Evolutionary conservation across 2,888 invertebrate species (phyloP).

Genomic region (Limnephilus marmoratus): DNA sequence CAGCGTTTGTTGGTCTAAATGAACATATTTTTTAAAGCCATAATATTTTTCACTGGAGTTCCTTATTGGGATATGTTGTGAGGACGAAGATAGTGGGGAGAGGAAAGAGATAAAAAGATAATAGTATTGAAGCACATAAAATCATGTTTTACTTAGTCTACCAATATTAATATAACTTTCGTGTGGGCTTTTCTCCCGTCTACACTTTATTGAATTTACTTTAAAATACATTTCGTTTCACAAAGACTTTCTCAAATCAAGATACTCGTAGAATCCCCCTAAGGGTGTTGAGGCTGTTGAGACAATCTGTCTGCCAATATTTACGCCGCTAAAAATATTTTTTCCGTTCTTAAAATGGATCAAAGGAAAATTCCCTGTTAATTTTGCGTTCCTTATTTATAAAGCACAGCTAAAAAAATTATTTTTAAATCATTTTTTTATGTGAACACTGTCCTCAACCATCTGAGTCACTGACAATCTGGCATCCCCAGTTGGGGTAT

Average conservation of each 20-base stretch:
- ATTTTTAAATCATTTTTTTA: background rate
- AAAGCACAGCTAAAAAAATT: background rate
- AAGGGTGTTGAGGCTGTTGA: background rate
- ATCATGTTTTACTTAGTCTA: background rate
- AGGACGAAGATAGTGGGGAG: no score
- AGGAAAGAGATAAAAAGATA: no score
- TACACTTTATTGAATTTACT: background rate
- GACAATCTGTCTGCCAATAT: background rate
- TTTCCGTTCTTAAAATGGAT: background rate
- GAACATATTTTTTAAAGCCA: no score
- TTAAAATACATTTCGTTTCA: background rate
- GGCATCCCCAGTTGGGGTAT: no score
- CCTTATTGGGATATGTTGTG: no score
- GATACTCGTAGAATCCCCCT: background rate
- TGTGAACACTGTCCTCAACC: no score
- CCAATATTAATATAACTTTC: background rate
- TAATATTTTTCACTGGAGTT: no score
- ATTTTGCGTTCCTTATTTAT: background rate
- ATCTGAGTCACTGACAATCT: no score
- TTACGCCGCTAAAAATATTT: background rate
- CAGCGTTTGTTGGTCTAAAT: no score
- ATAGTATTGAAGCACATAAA: no score
- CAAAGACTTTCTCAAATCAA: background rate
- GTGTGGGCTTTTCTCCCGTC: background rate
- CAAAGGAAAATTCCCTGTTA: background rate